Percentiles rank a stretch among this genome's conserved stretches.
phyloP scores from a whole-genome alignment of 2,113 vertebrate genomes.

The Trematomus loennbergii region DNA sequence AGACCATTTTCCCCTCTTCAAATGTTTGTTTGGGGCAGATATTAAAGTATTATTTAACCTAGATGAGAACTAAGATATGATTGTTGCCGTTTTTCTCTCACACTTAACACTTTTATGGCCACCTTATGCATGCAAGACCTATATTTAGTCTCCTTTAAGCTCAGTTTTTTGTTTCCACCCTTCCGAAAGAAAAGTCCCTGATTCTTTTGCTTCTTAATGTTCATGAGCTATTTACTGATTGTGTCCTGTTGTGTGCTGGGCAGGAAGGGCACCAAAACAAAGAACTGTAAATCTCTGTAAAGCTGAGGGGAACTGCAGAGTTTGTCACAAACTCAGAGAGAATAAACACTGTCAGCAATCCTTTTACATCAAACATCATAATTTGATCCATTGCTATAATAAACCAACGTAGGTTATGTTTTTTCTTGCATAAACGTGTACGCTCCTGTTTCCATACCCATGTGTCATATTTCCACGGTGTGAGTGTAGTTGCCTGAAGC shows the following conservation, averaged over 20 bases:
- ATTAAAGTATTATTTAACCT: background rate
- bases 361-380: background rate
- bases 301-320: background rate
- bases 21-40: background rate
- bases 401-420: background rate
- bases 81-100: background rate
- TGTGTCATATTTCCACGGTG: conserved; percentile 41
- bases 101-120: background rate
- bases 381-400: background rate
- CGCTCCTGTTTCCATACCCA: background rate
- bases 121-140: background rate
- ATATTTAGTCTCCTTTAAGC: background rate
- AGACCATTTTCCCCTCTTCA: background rate
- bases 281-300: background rate
- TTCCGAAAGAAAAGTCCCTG: background rate
- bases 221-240: background rate
- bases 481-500: conserved; percentile 50
- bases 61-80: no score
- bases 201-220: background rate
- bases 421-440: conserved; percentile 1
- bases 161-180: background rate
- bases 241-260: background rate
- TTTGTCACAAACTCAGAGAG: background rate
- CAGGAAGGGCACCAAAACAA: background rate
- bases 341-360: background rate